Evolutionary conservation across 2,888 invertebrate genomes (phyloP).

Genomic region (Cephus nigrinus): DNA sequence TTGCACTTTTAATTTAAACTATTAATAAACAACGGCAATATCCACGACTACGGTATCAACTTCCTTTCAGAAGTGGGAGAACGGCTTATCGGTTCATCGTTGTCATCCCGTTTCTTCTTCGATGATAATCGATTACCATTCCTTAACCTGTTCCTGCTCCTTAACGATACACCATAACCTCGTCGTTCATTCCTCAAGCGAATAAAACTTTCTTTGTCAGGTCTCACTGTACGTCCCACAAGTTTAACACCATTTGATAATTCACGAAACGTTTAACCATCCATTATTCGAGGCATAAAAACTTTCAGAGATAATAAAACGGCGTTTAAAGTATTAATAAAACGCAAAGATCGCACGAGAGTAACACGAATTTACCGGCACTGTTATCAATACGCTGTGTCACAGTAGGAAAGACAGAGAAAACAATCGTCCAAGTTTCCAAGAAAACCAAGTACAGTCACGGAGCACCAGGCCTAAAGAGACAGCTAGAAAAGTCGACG

Average conservation of each 20-base stretch:
- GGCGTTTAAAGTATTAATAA: conserved; percentile 9
- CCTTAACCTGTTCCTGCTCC: background rate
- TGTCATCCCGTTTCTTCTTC: background rate
- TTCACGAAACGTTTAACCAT: background rate
- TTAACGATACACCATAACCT: background rate
- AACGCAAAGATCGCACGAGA: conserved; percentile 36
- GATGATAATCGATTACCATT: background rate
- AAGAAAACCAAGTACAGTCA: background rate
- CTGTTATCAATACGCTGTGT: background rate
- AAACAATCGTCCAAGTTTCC: background rate
- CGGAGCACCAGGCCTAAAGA: background rate
- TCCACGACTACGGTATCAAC: background rate
- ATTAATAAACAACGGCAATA: background rate
- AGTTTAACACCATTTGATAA: background rate
- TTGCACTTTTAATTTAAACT: background rate
- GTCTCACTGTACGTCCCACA: background rate
- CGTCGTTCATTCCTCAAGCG: background rate
- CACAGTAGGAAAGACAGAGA: background rate
- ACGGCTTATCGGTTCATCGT: background rate
- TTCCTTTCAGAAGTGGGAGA: background rate
- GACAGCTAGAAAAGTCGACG: background rate
- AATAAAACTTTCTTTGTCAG: background rate
- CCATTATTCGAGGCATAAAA: background rate
- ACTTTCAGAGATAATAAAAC: background rate
- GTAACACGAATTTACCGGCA: conserved; percentile 30